These are phyloP conservation scores for Bombus sibiricus DNA, from an alignment of 1,140 invertebrate genomes.

Conservation along the genomic window DNA sequence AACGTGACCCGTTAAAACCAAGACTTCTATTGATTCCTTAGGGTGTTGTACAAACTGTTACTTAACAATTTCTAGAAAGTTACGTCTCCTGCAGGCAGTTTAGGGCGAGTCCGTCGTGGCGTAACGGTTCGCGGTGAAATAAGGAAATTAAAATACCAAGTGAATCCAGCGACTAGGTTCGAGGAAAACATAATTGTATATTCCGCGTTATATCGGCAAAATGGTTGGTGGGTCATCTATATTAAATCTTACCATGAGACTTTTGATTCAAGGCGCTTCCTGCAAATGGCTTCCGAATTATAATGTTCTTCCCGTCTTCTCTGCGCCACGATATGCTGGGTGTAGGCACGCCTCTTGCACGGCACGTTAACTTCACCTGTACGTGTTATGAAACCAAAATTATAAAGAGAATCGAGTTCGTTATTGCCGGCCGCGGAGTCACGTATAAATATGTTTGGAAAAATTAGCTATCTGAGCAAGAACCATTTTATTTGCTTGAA, in stretches of 20 bases:
- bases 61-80: constrained; percentile 34
- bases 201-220: constrained; percentile 52
- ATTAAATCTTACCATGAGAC: constrained; percentile 78
- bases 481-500: neutral
- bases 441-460: constrained; percentile 59
- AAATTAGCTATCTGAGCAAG: neutral
- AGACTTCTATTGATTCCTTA: neutral
- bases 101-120: neutral
- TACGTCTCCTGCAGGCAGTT: constrained; percentile 16
- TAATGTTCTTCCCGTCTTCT: constrained; percentile 92
- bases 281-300: constrained; percentile 85
- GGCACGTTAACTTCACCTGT: constrained; percentile 84
- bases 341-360: constrained; percentile 91
- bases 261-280: constrained; percentile 83
- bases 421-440: constrained; percentile 50
- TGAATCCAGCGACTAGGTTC: constrained; percentile 15
- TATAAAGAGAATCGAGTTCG: constrained; percentile 68
- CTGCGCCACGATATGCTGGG: constrained; percentile 94
- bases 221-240: constrained; percentile 51
- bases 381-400: constrained; percentile 70
- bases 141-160: constrained; percentile 60
- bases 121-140: constrained; percentile 30
- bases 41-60: neutral
- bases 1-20: neutral
- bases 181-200: constrained; percentile 62